Conservation (phyloP, 2,888 invertebrate genomes). For the Gnatocerus cornutus region DNA sequence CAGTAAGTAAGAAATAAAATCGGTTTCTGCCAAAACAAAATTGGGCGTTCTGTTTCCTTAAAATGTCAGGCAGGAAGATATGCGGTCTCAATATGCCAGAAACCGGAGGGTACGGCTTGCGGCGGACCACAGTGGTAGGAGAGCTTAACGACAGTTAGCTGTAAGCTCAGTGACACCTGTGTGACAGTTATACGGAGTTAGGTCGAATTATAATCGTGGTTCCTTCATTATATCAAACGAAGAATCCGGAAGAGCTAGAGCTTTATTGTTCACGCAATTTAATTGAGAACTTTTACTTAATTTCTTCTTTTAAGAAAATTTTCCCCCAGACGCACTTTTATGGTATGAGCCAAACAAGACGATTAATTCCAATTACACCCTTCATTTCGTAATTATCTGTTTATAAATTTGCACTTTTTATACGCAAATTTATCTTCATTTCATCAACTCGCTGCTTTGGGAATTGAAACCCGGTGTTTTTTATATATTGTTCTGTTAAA, state of each 20-base stretch:
- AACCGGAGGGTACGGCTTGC: constrained; percentile 53
- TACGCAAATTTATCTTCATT: constrained; percentile 44
- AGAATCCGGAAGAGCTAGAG: constrained; percentile 37
- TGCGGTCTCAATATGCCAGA: constrained; percentile 57
- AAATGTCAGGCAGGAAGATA: constrained; percentile 53
- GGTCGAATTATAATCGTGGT: constrained; percentile 50
- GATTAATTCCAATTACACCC: constrained; percentile 43
- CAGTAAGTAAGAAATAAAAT: constrained; percentile 47
- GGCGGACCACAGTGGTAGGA: constrained; percentile 53
- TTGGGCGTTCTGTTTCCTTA: constrained; percentile 52
- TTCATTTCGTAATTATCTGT: constrained; percentile 36
- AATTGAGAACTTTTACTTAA: constrained; percentile 41
- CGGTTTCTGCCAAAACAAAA: constrained; percentile 42
- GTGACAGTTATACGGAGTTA: constrained; percentile 54
- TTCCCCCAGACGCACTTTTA: constrained; percentile 9
- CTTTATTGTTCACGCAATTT: constrained; percentile 44
- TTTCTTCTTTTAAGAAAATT: constrained; percentile 34
- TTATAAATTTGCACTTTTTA: constrained; percentile 42
- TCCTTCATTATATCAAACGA: constrained; percentile 47
- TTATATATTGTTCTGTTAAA: neutral
- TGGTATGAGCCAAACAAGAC: constrained; percentile 18
- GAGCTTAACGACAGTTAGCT: constrained; percentile 56
- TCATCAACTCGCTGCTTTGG: constrained; percentile 1
- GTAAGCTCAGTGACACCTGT: constrained; percentile 55
- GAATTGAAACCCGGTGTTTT: constrained; percentile 10